phyloP scores from a whole-genome alignment of 2,888 invertebrate genomes.

The Diaprepes abbreviatus region DNA sequence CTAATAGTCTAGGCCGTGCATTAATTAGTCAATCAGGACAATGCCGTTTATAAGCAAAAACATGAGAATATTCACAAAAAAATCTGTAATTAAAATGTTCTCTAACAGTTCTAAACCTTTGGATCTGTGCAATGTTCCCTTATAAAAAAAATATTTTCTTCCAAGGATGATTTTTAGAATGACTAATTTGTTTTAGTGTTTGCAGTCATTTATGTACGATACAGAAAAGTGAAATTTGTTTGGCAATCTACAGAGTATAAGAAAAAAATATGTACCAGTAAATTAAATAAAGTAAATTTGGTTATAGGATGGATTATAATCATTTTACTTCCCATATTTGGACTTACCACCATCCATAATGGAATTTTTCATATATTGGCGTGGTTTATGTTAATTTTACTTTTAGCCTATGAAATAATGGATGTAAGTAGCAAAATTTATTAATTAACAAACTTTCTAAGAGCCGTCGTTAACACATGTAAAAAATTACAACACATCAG shows the following conservation, averaged over 20 bases:
- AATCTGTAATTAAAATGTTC: too few species aligned
- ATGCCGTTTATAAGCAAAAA: too few species aligned
- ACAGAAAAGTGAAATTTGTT: background rate
- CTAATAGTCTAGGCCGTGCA: too few species aligned
- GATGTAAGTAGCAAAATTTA: conserved; percentile 2
- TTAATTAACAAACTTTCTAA: too few species aligned
- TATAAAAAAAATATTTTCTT: too few species aligned
- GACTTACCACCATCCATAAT: background rate
- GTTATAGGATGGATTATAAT: background rate
- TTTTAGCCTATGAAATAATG: background rate
- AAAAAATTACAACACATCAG: too few species aligned
- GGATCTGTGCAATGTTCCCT: too few species aligned
- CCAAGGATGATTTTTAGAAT: too few species aligned
- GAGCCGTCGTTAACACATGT: too few species aligned
- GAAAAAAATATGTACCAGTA: background rate
- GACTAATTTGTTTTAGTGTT: background rate
- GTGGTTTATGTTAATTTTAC: background rate
- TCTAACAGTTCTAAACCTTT: too few species aligned
- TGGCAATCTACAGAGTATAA: background rate
- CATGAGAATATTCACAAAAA: too few species aligned
- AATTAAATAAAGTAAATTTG: background rate
- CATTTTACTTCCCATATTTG: background rate
- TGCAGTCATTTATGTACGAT: background rate
- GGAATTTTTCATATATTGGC: background rate
- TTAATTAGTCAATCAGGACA: too few species aligned